phyloP scores from a whole-genome alignment of 1,140 invertebrate species.

The Galleria mellonella region DNA sequence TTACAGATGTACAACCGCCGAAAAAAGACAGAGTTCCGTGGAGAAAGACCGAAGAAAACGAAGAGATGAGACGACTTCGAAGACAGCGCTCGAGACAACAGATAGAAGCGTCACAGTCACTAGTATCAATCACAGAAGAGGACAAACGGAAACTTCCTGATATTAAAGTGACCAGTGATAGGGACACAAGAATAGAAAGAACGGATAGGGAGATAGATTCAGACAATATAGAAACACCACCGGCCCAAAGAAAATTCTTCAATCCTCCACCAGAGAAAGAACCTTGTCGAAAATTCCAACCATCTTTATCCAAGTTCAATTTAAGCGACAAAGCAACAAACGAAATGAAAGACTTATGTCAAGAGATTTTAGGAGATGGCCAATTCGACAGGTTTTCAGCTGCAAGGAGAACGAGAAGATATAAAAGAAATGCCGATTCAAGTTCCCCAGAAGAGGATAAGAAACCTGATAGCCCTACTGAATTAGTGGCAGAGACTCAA shows the following conservation, averaged over 20 bases:
- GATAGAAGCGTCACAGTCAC: slow-evolving; percentile 48
- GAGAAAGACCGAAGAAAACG: slow-evolving; percentile 77
- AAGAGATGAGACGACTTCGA: slow-evolving; percentile 66
- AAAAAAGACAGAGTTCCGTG: slow-evolving; percentile 85
- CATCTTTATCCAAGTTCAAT: slow-evolving; percentile 31
- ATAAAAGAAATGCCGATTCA: slow-evolving; percentile 82
- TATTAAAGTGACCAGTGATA: slow-evolving; percentile 46
- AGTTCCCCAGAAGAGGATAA: slow-evolving; percentile 77
- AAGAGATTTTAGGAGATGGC: slow-evolving; percentile 78
- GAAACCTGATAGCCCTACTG: slow-evolving; percentile 54
- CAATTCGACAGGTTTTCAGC: slow-evolving; percentile 91
- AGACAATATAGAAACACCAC: slow-evolving; percentile 93
- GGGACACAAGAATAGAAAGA: slow-evolving; percentile 61
- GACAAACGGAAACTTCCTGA: slow-evolving; percentile 70
- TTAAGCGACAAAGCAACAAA: slow-evolving; percentile 51
- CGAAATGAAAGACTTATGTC: slow-evolving; percentile 64
- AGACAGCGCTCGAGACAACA: slow-evolving; percentile 67
- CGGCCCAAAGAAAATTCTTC: slow-evolving; percentile 82
- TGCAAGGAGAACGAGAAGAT: slow-evolving; percentile 85
- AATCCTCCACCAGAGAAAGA: slow-evolving; percentile 78
- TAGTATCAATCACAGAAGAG: slow-evolving; percentile 75
- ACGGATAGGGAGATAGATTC: slow-evolving; percentile 89
- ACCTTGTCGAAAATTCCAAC: slow-evolving; percentile 73
- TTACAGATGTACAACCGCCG: slow-evolving; percentile 82
- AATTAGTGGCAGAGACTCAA: slow-evolving; percentile 74